Base-by-base conservation (phyloP, 2,888 invertebrate genomes). In the Fragum fragum region DNA sequence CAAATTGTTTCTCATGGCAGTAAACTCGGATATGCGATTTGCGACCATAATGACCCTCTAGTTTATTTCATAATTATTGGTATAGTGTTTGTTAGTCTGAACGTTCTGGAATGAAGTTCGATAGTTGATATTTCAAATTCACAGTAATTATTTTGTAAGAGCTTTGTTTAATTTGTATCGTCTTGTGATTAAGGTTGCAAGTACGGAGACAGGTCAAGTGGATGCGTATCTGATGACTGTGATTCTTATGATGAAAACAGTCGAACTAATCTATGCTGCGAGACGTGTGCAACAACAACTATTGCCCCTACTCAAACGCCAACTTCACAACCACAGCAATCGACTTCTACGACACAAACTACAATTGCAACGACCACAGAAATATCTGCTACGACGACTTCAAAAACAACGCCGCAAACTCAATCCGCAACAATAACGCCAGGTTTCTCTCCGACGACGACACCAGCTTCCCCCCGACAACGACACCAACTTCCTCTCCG, bases 231-330 rank as follows among this genome's bases (percentile, higher is more conserved):
- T 21, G 63, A 59, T 1, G 59, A 61, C 16, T 72, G 53, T 71
- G 29, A 28, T 26, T 77, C 63, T 53, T 77, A 77, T 53, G 7
- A 26, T 3, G 42, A 68, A 23, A n/a, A 23, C n/a, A 23, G 21
- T n/a, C 28, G 68, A 11, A 68, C 42, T 5, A 23, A 39, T 11
- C 3, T 9, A 36, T 76, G 80, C 28, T 80, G 80, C 68, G 59
- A 21, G 21, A 52, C 80, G 16, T 80, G 80, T 55, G 76, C 52
- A 18, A 52, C 52, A 52, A 52, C 52, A 52, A 52, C 52, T n/a
- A 3, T 52, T 21, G n/a, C 52, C 5, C 18, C 52, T 2, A 52
- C 52, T 5, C 18, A 18, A 52, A 52, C 52, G 14, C 1, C 23
- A 14, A 52, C 52, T 52, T 5, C 52, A 7, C 5, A 7, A 14